Conservation (phyloP, 2,888 invertebrate species). For the Branchellion lobata region DNA sequence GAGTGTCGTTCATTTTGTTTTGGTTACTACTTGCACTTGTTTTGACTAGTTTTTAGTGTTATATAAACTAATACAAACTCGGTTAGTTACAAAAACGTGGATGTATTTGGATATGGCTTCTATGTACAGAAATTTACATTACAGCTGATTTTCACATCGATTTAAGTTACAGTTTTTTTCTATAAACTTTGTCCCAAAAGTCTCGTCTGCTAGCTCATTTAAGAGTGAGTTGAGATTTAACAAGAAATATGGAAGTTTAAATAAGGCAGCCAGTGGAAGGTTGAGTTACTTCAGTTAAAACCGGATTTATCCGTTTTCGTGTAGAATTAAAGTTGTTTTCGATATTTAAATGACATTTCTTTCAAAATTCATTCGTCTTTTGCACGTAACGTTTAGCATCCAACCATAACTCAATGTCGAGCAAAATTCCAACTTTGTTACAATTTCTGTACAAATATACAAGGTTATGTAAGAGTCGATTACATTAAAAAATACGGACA, state of each 20-base stretch:
- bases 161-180: background rate
- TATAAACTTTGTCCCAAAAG: background rate
- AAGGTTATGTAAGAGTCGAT: background rate
- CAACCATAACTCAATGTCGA: background rate
- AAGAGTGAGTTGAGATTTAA: too few relatives aligned
- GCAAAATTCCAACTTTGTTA: conserved; percentile 2
- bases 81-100: background rate
- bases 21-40: background rate
- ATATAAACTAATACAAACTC: background rate
- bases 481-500: background rate
- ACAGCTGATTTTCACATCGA: background rate
- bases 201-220: background rate
- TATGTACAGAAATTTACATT: conserved; percentile 25
- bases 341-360: background rate
- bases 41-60: background rate
- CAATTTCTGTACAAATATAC: conserved; percentile 19
- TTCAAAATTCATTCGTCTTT: background rate
- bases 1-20: conserved; percentile 26
- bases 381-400: background rate
- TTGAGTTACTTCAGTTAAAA: background rate
- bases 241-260: background rate
- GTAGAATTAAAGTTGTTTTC: background rate
- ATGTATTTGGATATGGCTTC: background rate
- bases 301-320: conserved; percentile 1
- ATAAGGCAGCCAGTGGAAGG: conserved; percentile 14